Conservation (phyloP, 1,140 invertebrate species). For the Agrilus planipennis region DNA sequence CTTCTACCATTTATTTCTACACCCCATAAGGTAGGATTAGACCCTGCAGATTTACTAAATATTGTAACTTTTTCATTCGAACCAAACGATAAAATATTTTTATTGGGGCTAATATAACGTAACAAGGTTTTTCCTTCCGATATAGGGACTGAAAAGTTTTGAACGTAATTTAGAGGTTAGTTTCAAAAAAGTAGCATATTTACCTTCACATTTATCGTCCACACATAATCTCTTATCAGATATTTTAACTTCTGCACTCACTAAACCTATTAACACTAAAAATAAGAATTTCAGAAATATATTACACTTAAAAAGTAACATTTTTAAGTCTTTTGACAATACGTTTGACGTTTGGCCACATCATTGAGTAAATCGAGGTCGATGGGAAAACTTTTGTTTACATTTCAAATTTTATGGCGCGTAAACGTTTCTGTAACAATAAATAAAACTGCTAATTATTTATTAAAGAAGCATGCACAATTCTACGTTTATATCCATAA, state of each 20-base stretch:
- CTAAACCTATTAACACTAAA: no score
- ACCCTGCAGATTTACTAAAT: conserved; percentile 59
- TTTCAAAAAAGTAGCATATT: conserved; percentile 30
- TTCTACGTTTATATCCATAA: no score
- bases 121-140: conserved; percentile 49
- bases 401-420: no score
- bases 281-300: conserved; percentile 29
- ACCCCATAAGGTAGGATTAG: conserved; percentile 54
- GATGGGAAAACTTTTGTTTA: no score
- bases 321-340: conserved; percentile 38
- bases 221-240: conserved; percentile 49
- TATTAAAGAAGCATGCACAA: no score
- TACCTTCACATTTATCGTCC: conserved; percentile 47
- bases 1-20: conserved; percentile 53
- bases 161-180: conserved; percentile 27
- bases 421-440: no score
- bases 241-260: conserved; percentile 31
- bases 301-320: conserved; percentile 34
- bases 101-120: conserved; percentile 43
- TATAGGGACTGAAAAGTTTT: conserved; percentile 47
- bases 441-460: no score
- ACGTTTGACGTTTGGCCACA: conserved; percentile 35
- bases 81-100: conserved; percentile 50
- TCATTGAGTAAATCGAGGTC: no score
- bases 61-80: conserved; percentile 48